These are phyloP conservation scores for Scrobipalpa costella DNA, from an alignment of 2,888 invertebrate genomes.

Conservation along the genomic window DNA sequence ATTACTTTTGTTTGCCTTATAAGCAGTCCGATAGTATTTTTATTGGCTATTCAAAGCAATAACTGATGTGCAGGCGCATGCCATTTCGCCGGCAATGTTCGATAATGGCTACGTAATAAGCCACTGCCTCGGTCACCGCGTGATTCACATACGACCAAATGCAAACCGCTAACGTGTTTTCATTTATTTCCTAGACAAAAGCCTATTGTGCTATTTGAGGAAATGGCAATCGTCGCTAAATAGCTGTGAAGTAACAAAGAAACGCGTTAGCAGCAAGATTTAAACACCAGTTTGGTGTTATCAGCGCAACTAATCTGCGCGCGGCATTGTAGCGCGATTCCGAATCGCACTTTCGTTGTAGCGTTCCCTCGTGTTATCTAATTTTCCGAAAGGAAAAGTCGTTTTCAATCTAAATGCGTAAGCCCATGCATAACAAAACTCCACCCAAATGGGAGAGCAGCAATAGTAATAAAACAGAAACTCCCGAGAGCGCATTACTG, in stretches of 20 bases:
- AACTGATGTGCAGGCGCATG: neutral
- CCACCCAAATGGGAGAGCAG: slow-evolving; percentile 3
- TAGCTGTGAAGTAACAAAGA: slow-evolving; percentile 59
- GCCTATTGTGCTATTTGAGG: slow-evolving; percentile 60
- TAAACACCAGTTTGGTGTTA: slow-evolving; percentile 61
- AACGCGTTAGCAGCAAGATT: slow-evolving; percentile 60
- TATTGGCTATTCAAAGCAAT: neutral
- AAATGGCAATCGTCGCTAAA: slow-evolving; percentile 60
- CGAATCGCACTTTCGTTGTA: slow-evolving; percentile 54
- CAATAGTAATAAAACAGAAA: slow-evolving; percentile 11
- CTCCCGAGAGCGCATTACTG: slow-evolving; percentile 11
- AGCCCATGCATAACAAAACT: slow-evolving; percentile 22
- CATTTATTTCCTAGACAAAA: slow-evolving; percentile 59
- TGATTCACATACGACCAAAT: slow-evolving; percentile 47
- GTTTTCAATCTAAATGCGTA: slow-evolving; percentile 33
- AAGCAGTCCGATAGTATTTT: neutral
- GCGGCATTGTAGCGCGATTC: slow-evolving; percentile 60
- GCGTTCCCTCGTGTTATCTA: slow-evolving; percentile 54
- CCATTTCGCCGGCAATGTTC: slow-evolving; percentile 32
- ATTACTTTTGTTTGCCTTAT: neutral
- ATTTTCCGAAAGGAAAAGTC: slow-evolving; percentile 52
- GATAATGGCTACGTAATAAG: slow-evolving; percentile 39
- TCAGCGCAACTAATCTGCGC: slow-evolving; percentile 57
- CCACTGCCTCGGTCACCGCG: slow-evolving; percentile 42
- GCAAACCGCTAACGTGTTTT: slow-evolving; percentile 33